Base-by-base conservation (phyloP, 1,140 invertebrate species). In the Bombus picipes region DNA sequence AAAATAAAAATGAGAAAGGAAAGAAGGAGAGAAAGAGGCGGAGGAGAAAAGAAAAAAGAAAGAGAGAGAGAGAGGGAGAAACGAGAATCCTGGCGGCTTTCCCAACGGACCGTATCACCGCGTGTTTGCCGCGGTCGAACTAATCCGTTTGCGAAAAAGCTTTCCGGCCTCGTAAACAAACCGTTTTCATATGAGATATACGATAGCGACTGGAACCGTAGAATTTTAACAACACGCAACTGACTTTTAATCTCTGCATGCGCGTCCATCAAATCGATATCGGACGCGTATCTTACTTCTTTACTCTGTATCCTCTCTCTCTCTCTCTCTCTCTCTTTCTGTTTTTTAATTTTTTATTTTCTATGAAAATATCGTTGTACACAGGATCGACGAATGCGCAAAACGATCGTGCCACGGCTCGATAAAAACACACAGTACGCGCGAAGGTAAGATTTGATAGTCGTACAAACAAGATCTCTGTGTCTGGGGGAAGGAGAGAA, bases 91-190 rank as follows among this genome's bases (percentile, higher is more conserved):
- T 41, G 70, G 25, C 70, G 37, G 25, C 5, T 71, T 28, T 39
- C 68, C 68, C 68, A 39, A 25, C 32, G 32, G 6, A 66, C 15
- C n/a, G 65, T 34, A 34, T n/a, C 59, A 5, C 59, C 28, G 59
- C 28, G 47, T 53, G 47, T 53, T 53, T 8, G 32, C 10, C 39
- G 12, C 13, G 37, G 10, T 22, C 28, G 25, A n/a, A 41, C 25
- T 41, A 41, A 39, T 62, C 22, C 39, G 28, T n/a, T 43, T 18
- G 65, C n/a, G 37, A 87, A 85, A 80, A 71, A 70, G 76, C 32
- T 39, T 66, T 32, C 18, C 15, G 41, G 6, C 47, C 47, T 57
- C 18, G 73, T 76, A 59, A 59, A 59, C 53, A 57, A 53, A 59
- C 28, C 32, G 22, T 59, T 76, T 39, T n/a, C 12, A 28, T 37